Base-by-base conservation (phyloP, 1,140 invertebrate genomes). In the Coelopa frigida region DNA sequence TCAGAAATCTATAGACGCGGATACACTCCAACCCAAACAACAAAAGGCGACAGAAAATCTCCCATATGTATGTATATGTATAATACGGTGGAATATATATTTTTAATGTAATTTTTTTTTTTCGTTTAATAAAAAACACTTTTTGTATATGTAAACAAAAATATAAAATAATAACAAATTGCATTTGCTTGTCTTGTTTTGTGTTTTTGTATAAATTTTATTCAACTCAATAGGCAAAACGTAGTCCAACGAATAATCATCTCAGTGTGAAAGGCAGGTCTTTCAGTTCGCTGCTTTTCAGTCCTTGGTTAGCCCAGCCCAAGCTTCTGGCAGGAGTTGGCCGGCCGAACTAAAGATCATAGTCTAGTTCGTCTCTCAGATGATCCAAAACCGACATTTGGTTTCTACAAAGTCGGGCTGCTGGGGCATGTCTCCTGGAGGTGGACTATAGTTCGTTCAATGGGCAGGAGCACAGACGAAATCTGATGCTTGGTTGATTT, bases 251-350 rank as follows among this genome's bases (percentile, higher is more conserved):
- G n/a, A n/a, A n/a, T n/a, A n/a, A n/a, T n/a, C n/a, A n/a, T n/a
- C n/a, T n/a, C n/a, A n/a, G n/a, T n/a, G n/a, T n/a, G n/a, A n/a
- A n/a, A n/a, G 39, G n/a, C n/a, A n/a, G n/a, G n/a, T n/a, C n/a
- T 50, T 78, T 40, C 75, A 77, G 60, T 79, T 77, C 61, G 69
- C 72, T 3, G 72, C 76, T 0, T 74, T 76, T 52, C 70, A 69
- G 50, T 77, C 78, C 0, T 75, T 78, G 57, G 74, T 82, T 20
- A 75, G 93, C 62, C 79, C 86, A 22, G 85, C 83, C n/a, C n/a
- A n/a, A n/a, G n/a, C 29, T 97, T 98, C 68, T 97, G 94, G 94
- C 84, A 89, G 57, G 87, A 86, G 68, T 76, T 96, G 37, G 81
- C 83, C 1, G 80, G 94, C 65, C 72, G 91, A 7, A 97, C 96